Evolutionary conservation across 1,140 invertebrate species (phyloP).

Genomic region (Cydia fagiglandana): DNA sequence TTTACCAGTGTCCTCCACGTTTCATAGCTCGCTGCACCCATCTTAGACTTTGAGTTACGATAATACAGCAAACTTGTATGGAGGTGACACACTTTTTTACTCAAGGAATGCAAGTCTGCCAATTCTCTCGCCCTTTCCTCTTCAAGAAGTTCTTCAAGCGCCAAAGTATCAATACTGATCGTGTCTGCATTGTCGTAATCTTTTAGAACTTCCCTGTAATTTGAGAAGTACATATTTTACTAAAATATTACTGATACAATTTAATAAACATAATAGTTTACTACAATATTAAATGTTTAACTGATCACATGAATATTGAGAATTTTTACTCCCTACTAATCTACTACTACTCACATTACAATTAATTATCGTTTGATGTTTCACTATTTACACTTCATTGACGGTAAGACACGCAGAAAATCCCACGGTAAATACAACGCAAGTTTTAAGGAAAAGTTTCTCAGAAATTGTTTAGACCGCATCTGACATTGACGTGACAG

Average conservation of each 20-base stretch:
- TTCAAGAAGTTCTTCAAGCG: constrained; percentile 57
- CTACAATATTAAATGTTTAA: background rate
- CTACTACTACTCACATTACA: constrained; percentile 5
- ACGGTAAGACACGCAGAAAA: background rate
- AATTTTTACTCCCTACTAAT: background rate
- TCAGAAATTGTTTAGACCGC: constrained; percentile 30
- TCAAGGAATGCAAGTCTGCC: constrained; percentile 57
- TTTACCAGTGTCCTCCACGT: constrained; percentile 65
- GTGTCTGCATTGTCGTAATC: constrained; percentile 66
- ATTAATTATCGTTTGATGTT: background rate
- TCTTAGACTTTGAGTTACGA: constrained; percentile 61
- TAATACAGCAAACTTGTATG: constrained; percentile 73
- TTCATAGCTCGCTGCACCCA: constrained; percentile 62
- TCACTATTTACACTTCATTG: background rate
- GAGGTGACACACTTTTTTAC: constrained; percentile 63
- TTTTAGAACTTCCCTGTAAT: constrained; percentile 54
- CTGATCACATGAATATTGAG: background rate
- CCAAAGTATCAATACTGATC: constrained; percentile 65
- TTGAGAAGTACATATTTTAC: constrained; percentile 17
- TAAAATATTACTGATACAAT: background rate
- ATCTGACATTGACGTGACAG: constrained; percentile 23
- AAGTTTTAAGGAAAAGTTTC: constrained; percentile 37
- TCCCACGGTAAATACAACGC: constrained; percentile 19
- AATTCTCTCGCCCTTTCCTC: constrained; percentile 63
- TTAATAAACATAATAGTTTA: too few species aligned